Base-by-base conservation (phyloP, 2,888 invertebrate species). In the Trachelus iudaicus region DNA sequence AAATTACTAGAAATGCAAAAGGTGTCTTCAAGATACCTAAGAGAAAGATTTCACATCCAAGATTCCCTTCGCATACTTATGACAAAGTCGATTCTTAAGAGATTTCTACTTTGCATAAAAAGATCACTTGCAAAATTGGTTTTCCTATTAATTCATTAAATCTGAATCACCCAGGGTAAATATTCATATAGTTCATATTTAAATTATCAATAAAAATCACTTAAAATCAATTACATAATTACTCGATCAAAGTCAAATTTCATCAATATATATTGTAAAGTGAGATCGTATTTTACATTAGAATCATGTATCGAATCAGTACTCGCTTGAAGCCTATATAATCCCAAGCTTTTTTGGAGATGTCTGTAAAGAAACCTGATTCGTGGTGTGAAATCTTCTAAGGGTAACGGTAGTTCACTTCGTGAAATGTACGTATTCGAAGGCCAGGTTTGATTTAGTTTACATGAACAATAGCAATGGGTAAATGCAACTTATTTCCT, bases 401-500 rank as follows among this genome's bases (percentile, higher is more conserved):
- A 31, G 31, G 56, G 23, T 23, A 56, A 56, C 56, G 23, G 56
- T 56, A 56, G 23, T 56, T 23, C 23, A 23, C 56, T 56, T 56
- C 23, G 23, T 56, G 56, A 56, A 56, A 56, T 56, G 31, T 71
- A 71, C 30, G 75, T n/a, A 71, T 75, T 71, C 76, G 68, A 73
- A 78, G 76, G 75, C 75, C 78, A 71, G 78, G 77, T 79, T 73
- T 30, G 40, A 40, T 81, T 79, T 69, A 30, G 35, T 33, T 75
- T 73, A 76, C n/a, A 77, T 75, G 75, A 81, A 71, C 68, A 31
- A 71, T 71, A 31, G 71, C 9, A 76, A 77, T 79, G 73, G 73
- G 82, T 87, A 87, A 88, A 88, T 88, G 86, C 86, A 81, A 84
- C 83, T 78, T 80, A 78, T 77, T 84, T 83, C 81, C 82, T 83